These are phyloP conservation scores for Paraescarpia echinospica DNA, from an alignment of 1,140 invertebrate species.

Conservation along the genomic window DNA sequence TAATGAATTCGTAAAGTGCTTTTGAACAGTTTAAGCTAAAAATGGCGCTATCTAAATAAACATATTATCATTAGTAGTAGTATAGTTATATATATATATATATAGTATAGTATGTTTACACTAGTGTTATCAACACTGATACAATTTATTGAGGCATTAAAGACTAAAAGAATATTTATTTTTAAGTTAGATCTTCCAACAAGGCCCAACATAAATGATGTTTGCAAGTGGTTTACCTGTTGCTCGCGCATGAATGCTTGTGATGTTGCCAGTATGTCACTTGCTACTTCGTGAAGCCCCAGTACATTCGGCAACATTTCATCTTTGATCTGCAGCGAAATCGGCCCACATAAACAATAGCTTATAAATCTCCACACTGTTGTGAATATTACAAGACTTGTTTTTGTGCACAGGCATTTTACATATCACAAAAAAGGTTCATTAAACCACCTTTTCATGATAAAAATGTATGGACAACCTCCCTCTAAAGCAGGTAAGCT, in stretches of 20 bases:
- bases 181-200: background rate
- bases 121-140: background rate
- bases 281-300: conserved; percentile 30
- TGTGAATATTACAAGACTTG: background rate
- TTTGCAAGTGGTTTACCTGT: conserved; percentile 32
- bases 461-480: too few species aligned
- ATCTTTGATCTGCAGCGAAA: conserved; percentile 23
- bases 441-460: too few species aligned
- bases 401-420: background rate
- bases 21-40: too few species aligned
- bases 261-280: conserved; percentile 39
- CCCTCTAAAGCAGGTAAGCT: background rate
- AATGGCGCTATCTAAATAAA: too few species aligned
- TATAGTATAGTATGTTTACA: background rate
- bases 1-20: too few species aligned
- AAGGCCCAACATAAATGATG: background rate
- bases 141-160: background rate
- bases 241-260: conserved; percentile 51
- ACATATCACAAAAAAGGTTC: background rate
- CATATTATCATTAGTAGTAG: too few species aligned
- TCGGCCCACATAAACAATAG: background rate
- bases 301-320: conserved; percentile 28
- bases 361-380: background rate
- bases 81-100: too few species aligned
- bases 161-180: background rate